A percentile compares a stretch with the other conserved stretches of the same genome.
Evolutionary conservation across 2,888 invertebrate genomes (phyloP).

Genomic region (Helicoverpa assulta): DNA sequence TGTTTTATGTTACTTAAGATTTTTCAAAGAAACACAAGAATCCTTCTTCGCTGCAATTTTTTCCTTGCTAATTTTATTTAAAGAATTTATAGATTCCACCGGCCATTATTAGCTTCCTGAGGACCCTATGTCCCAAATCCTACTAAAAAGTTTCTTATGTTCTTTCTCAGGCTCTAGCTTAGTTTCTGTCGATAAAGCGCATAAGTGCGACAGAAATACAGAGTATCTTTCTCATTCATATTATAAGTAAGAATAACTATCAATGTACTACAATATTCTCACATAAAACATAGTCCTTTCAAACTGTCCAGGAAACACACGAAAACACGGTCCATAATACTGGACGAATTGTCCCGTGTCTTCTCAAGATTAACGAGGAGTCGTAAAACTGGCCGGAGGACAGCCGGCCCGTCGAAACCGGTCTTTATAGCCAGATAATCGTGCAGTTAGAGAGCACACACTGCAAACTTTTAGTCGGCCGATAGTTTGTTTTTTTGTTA

Average conservation of each 20-base stretch:
- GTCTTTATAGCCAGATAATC: constrained; percentile 74
- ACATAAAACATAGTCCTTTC: no score
- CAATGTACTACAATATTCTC: no score
- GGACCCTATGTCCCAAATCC: no score
- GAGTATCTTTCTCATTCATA: no score
- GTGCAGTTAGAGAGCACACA: constrained; percentile 33
- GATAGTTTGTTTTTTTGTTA: no score
- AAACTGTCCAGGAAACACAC: not conserved
- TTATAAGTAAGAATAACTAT: no score
- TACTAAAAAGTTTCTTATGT: no score
- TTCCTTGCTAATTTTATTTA: not conserved
- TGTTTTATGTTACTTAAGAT: not conserved
- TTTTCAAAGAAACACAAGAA: constrained; percentile 3
- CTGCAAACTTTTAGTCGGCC: no score
- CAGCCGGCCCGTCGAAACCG: constrained; percentile 41
- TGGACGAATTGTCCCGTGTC: constrained; percentile 37
- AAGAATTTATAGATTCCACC: not conserved
- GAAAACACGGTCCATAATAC: constrained; percentile 4
- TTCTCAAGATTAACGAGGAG: constrained; percentile 73
- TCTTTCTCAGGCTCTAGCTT: no score
- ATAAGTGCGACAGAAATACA: no score
- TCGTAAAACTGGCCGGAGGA: constrained; percentile 52
- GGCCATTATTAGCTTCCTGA: no score
- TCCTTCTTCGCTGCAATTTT: not conserved
- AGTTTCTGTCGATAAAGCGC: no score